Evolutionary conservation across 2,888 invertebrate genomes (phyloP), one percentile per base, ranked within the genome.

Genomic region (Ypsolopha scabrella): DNA sequence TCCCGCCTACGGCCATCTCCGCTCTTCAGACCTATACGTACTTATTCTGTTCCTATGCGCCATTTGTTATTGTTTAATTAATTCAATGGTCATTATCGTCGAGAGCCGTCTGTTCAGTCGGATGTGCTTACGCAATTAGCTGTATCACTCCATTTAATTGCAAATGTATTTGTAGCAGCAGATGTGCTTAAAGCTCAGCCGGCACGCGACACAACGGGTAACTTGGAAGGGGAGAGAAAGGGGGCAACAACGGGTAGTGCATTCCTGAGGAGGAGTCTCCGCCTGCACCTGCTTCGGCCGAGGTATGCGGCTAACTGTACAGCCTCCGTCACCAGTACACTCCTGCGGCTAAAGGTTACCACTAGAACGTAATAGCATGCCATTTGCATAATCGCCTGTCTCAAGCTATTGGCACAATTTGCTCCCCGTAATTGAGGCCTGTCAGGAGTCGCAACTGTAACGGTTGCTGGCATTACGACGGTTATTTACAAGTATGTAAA

Each of bases 221-320:
- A 43, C 13, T 43, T 13, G 43, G 24, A n/a, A 24, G 33, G 46
- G 10, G 10, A 33, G 46, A 34, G 6, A 34, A 34, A 11, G 45
- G 45, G 14, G 44, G 14, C 44, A 14, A 13, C 13, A 13, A 33
- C 44, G n/a, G 7, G 14, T 44, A 33, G 13, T 11, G 48, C 48
- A 48, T 48, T 48, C 48, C 48, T 48, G 14, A 11, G 14, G 48
- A 38, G 33, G 48, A 38, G 10, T 38, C 48, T 14, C 39, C 61
- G 64, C 67, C 65, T 34, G 64, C 60, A 54, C 54, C 58, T 60
- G 61, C 60, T 58, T 61, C 67, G 66, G 77, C 68, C 77, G 75
- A 80, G 80, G 83, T 81, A 81, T 81, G 81, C 72, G 73, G 64
- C 69, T 80, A 80, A 82, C 81, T 75, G 74, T 72, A 73, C 76